Evolutionary conservation across 1,140 invertebrate species (phyloP).

Genomic region (Cepaea nemoralis): DNA sequence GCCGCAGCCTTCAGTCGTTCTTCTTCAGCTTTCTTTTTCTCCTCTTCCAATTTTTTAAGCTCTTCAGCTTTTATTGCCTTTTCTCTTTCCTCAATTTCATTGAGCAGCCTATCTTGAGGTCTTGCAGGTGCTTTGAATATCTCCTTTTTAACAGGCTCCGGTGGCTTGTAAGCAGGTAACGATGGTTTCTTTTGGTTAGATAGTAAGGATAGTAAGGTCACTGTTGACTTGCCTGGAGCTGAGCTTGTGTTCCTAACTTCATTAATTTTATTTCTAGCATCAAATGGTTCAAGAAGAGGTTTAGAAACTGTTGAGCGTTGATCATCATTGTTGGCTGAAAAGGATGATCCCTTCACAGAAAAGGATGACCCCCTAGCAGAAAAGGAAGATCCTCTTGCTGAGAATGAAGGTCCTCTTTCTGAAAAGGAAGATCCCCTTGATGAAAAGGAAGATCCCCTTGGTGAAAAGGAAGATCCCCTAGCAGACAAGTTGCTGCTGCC

Average conservation of each 20-base stretch:
- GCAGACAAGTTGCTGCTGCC: too few relatives aligned
- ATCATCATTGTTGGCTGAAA: not conserved
- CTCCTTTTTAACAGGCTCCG: not conserved
- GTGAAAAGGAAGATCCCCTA: too few relatives aligned
- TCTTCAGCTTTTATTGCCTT: not conserved
- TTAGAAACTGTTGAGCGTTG: not conserved
- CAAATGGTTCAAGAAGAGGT: not conserved
- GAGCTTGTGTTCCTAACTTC: not conserved
- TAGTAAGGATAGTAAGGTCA: not conserved
- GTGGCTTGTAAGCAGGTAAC: not conserved
- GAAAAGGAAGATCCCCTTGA: too few relatives aligned
- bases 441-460: too few relatives aligned
- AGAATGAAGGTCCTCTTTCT: too few relatives aligned
- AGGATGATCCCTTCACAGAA: not conserved
- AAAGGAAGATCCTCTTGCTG: too few relatives aligned
- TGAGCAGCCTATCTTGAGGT: slow-evolving; percentile 31
- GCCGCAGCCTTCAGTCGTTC: slow-evolving; percentile 6
- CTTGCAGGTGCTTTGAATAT: slow-evolving; percentile 25
- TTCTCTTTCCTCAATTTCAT: slow-evolving; percentile 32
- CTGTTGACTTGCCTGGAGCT: too few relatives aligned
- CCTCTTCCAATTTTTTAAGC: not conserved
- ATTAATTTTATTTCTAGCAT: slow-evolving; percentile 26
- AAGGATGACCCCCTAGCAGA: too few relatives aligned
- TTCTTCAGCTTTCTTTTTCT: slow-evolving; percentile 14
- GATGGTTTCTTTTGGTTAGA: not conserved